Evolutionary conservation across 2,797 vertebrate genomes (phyloP).

Genomic region (Sebastes elongatus): DNA sequence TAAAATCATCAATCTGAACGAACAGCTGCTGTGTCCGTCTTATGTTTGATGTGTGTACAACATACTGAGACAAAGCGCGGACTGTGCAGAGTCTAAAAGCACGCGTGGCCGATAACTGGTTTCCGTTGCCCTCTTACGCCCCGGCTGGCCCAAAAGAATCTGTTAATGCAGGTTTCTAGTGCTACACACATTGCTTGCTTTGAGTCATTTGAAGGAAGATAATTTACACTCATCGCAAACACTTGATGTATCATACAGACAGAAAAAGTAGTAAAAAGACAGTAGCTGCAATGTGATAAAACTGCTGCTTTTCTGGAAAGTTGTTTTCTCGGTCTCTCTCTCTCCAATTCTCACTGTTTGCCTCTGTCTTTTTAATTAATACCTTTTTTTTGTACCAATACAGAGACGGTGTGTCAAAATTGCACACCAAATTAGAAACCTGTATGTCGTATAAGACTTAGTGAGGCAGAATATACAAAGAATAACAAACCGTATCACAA

Average conservation of each 20-base stretch:
- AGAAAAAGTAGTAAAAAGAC: background rate
- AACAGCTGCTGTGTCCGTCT: too few species aligned
- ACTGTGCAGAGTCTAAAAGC: too few species aligned
- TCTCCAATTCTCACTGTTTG: background rate
- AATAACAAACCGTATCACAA: constrained; percentile 14
- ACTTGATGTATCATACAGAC: background rate
- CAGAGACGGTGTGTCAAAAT: background rate
- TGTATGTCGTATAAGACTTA: background rate
- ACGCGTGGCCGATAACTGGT: background rate
- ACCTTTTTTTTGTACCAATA: background rate
- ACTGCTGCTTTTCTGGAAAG: background rate
- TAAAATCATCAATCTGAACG: too few species aligned
- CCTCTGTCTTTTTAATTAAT: constrained; percentile 11
- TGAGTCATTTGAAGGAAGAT: background rate
- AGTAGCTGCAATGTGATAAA: background rate
- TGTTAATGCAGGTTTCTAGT: background rate
- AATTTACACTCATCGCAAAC: background rate
- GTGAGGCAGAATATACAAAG: background rate
- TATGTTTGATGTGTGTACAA: too few species aligned
- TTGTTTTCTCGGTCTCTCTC: background rate
- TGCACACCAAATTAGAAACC: constrained; percentile 17
- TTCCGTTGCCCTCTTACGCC: background rate
- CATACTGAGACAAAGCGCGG: too few species aligned
- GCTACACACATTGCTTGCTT: background rate
- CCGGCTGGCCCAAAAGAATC: background rate